Evolutionary conservation across 2,888 invertebrate species (phyloP).

Genomic region (Hydrotaea diabolus): DNA sequence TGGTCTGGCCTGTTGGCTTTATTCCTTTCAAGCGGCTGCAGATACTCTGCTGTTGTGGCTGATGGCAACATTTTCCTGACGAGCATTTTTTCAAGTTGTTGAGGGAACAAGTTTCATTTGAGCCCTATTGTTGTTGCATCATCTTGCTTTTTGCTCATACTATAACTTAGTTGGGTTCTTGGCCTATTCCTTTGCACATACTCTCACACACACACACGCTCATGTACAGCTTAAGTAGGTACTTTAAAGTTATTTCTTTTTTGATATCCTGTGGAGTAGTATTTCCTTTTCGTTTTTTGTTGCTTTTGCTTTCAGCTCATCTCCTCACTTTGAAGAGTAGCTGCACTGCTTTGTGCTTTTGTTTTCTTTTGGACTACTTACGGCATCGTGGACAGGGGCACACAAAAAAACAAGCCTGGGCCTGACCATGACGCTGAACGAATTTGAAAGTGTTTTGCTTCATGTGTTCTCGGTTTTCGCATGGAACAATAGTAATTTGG

Average conservation of each 20-base stretch:
- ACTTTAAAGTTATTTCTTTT: conserved; percentile 45
- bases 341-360: background rate
- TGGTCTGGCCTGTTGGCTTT: background rate
- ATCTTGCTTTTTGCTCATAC: background rate
- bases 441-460: too few relatives aligned
- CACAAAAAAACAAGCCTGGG: too few relatives aligned
- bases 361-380: background rate
- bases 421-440: too few relatives aligned
- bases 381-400: too few relatives aligned
- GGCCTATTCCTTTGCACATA: background rate
- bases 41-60: too few relatives aligned
- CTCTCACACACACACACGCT: background rate
- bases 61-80: conserved; percentile 11
- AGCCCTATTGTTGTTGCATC: conserved; percentile 31
- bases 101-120: background rate
- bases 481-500: background rate
- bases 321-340: background rate
- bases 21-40: too few relatives aligned
- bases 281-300: too few relatives aligned
- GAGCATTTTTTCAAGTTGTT: conserved; percentile 38
- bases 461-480: too few relatives aligned
- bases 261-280: conserved; percentile 60
- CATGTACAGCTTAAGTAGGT: conserved; percentile 24
- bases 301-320: background rate
- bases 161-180: conserved; percentile 11